Evolutionary conservation across 2,113 vertebrate genomes (phyloP).

Genomic region (Oryzias woworae): DNA sequence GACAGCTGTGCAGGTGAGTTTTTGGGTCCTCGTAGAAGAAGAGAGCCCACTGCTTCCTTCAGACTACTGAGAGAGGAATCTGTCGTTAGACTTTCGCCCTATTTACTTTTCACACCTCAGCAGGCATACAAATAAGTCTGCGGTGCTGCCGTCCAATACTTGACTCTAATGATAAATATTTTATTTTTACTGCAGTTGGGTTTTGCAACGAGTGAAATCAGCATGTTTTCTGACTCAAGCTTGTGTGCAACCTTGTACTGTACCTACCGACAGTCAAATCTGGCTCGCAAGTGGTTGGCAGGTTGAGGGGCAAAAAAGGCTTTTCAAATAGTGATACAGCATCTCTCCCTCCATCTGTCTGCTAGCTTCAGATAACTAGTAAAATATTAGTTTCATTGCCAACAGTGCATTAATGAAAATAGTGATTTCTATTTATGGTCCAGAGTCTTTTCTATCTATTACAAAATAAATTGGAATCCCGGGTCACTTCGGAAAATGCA

Average conservation of each 20-base stretch:
- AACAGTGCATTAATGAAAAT: conserved; percentile 29
- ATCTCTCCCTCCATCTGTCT: conserved; percentile 46
- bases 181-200: conserved; percentile 54
- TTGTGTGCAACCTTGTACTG: conserved; percentile 20
- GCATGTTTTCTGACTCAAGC: conserved; percentile 22
- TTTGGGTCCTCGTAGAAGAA: conserved; percentile 37
- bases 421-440: conserved; percentile 22
- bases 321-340: conserved; percentile 24
- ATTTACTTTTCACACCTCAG: conserved; percentile 67
- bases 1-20: conserved; percentile 25
- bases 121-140: conserved; percentile 66
- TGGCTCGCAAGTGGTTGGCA: conserved; percentile 31
- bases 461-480: too few species aligned
- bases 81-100: conserved; percentile 43
- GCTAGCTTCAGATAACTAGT: conserved; percentile 32
- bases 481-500: too few species aligned
- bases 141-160: conserved; percentile 44
- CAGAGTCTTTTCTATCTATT: background rate
- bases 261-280: conserved; percentile 28
- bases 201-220: conserved; percentile 59
- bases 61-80: conserved; percentile 53
- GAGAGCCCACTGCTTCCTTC: conserved; percentile 37
- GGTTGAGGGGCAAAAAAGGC: conserved; percentile 14
- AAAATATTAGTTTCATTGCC: conserved; percentile 44
- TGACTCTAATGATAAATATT: conserved; percentile 68